Base-by-base conservation (phyloP, 2,113 vertebrate genomes). In the Oncorhynchus gorbuscha region DNA sequence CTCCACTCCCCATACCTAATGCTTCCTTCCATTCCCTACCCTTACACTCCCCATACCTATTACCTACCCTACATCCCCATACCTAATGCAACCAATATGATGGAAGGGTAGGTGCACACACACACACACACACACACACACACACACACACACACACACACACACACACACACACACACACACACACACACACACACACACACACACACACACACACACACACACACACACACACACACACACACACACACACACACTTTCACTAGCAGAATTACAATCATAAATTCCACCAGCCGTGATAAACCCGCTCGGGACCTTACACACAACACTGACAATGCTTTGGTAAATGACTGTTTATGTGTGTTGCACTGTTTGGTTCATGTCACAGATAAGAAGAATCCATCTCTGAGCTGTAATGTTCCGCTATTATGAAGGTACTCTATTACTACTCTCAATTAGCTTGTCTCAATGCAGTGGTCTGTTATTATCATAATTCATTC, bases 261-360 rank as follows among this genome's bases (percentile, higher is more conserved):
- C 73, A 65, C 3, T 73, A 45, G 64, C 81, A 80, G 83, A 80
- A 82, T 84, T 72, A 55, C 89, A 76, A 82, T 82, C 84, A 83
- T 89, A 84, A 84, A 89, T 89, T 80, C 51, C 76, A 84, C 71
- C 81, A 77, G 71, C 14, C 26, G 69, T 81, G 71, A 83, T 86
- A 86, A 88, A 88, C 83, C 85, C 20, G 20, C 78, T 81, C 58
- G 4, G 39, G 58, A 83, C 82, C 80, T 76, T 74, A 86, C 76
- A 81, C 77, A 87, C 78, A 70, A 88, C 88, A 90, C 88, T n/a
- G 61, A 77, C 86, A 86, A 87, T 85, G 88, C 35, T 11, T 13
- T 70, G 85, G 87, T 88, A 86, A 88, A 81, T 87, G 79, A 82
- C 83, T 77, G 83, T 77, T 92, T 90, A 88, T 90, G 85, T 90